Conservation (phyloP, 2,888 invertebrate genomes). For the Ennomos fuscantarius region DNA sequence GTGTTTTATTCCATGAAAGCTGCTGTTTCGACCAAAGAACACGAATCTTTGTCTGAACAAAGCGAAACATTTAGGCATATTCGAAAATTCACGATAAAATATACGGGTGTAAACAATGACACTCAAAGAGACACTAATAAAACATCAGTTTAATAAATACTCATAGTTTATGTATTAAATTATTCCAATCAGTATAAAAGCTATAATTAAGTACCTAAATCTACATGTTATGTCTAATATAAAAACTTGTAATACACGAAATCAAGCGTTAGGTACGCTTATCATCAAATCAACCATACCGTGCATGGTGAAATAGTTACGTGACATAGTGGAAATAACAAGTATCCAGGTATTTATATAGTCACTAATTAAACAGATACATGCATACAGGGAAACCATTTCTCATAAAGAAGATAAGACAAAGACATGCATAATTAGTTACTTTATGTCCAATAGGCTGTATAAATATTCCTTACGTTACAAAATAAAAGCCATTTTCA, state of each 20-base stretch:
- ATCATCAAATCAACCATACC: neutral
- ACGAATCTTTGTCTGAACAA: constrained; percentile 44
- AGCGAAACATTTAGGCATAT: constrained; percentile 2
- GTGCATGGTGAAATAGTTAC: too few relatives aligned
- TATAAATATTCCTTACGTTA: too few relatives aligned
- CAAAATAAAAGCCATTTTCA: too few relatives aligned
- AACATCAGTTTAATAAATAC: neutral
- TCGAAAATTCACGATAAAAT: neutral
- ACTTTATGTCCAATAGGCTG: too few relatives aligned
- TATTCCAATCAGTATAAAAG: constrained; percentile 30
- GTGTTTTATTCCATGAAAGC: constrained; percentile 84
- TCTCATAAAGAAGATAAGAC: too few relatives aligned
- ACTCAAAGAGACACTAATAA: neutral
- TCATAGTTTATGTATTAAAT: neutral
- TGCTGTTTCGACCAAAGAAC: constrained; percentile 63
- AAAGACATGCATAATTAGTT: too few relatives aligned
- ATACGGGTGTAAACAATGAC: neutral
- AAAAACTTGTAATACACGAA: constrained; percentile 1
- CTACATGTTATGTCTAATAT: too few relatives aligned
- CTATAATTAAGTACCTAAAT: constrained; percentile 8
- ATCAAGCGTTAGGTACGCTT: constrained; percentile 10
- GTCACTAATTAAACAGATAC: too few relatives aligned
- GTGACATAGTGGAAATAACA: too few relatives aligned
- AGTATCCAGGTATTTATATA: too few relatives aligned
- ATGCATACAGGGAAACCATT: too few relatives aligned